Base-by-base conservation (phyloP, 2,797 vertebrate genomes). In the Artibeus jamaicensis region DNA sequence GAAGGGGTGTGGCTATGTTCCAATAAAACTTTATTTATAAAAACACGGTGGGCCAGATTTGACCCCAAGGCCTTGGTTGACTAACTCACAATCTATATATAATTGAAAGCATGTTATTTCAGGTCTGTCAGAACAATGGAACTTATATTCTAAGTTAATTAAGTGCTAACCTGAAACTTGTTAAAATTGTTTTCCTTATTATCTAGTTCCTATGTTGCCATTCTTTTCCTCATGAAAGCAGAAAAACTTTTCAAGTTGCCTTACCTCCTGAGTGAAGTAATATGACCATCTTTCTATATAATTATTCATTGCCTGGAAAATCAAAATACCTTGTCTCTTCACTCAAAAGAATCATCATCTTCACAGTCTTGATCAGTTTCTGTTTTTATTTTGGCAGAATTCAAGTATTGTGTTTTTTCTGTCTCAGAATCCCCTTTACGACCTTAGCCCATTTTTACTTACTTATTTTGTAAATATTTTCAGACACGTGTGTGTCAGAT, bases 21-120 rank as follows among this genome's bases (percentile, higher is more conserved):
- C 42, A 92, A 83, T 89, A 89, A 96, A 93, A 96, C 79, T 91
- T 78, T 67, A 90, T 87, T 87, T 84, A 84, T 4, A 81, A 87
- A 86, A 92, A 68, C 65, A 76, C 22, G 10, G 29, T 70, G 6
- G 37, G n/a, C 62, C 65, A 62, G 18, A 86, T 83, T 68, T 86
- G 32, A 26, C 73, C 67, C 53, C 11, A 82, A 46, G 34, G 46
- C 55, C 46, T 34, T 32, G 62, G 70, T 82, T 78, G 53, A 3
- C 68, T 89, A 71, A 48, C 22, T 34, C 42, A 59, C 84, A 59
- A 77, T 85, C 50, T 84, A 9, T 68, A 37, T 46, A 26, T 26
- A 88, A 76, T 46, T 55, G n/a, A 67, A 81, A 95, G 12, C 42
- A 76, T 55, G n/a, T 86, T 89, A 67, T 89, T 93, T 89, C 83